These are phyloP conservation scores for Drosophila erecta DNA, from an alignment of 1,140 invertebrate species.

Conservation along the genomic window DNA sequence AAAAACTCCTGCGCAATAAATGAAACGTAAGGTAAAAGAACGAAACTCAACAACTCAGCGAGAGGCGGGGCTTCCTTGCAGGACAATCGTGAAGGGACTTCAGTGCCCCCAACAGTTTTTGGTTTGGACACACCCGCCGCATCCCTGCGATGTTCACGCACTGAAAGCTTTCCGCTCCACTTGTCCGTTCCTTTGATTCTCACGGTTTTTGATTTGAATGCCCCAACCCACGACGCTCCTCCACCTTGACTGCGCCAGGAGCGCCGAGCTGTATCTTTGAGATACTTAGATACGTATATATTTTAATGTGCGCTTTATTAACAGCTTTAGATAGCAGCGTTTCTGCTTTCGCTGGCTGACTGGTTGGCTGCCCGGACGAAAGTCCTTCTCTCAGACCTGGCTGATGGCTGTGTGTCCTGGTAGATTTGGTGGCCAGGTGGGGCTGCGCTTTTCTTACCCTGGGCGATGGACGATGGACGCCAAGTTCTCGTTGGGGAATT, in stretches of 20 bases:
- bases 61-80: conserved; percentile 15
- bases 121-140: conserved; percentile 38
- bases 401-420: not conserved
- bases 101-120: conserved; percentile 46
- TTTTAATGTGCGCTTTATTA: conserved; percentile 81
- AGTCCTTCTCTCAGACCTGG: not conserved
- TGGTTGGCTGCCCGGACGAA: not conserved
- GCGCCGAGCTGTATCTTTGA: conserved; percentile 55
- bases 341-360: not conserved
- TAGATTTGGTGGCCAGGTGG: not conserved
- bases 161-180: conserved; percentile 79
- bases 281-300: conserved; percentile 79
- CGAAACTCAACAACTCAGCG: conserved; percentile 64
- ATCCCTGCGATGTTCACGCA: conserved; percentile 44
- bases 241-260: conserved; percentile 31
- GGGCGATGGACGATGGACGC: not conserved
- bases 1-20: no score
- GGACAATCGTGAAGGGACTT: conserved; percentile 61
- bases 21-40: conserved; percentile 31
- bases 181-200: conserved; percentile 79
- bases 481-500: not conserved
- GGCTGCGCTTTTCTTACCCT: not conserved
- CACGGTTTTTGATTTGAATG: conserved; percentile 80
- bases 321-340: conserved; percentile 69
- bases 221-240: conserved; percentile 23